phyloP scores from a whole-genome alignment of 2,888 invertebrate species.

The Cryptocephalus primarius region DNA sequence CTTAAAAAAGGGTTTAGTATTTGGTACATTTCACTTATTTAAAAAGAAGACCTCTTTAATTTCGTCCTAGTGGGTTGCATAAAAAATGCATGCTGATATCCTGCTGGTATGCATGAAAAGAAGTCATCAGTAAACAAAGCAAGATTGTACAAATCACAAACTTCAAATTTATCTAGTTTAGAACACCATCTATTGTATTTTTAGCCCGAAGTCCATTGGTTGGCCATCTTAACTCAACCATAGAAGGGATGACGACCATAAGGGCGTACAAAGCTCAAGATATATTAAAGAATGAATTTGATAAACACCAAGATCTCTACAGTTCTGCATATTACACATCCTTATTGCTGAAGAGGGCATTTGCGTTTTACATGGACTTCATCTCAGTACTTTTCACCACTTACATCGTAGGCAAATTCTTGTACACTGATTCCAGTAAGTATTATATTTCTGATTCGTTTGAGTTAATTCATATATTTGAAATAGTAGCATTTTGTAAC shows the following conservation, averaged over 20 bases:
- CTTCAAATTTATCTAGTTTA: too few species aligned
- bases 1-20: too few species aligned
- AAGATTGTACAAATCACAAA: too few species aligned
- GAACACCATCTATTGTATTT: conserved; percentile 1
- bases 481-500: too few species aligned
- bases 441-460: neutral
- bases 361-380: conserved; percentile 26
- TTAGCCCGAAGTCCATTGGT: conserved; percentile 31
- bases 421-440: conserved; percentile 17
- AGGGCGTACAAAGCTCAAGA: conserved; percentile 27
- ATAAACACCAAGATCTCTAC: conserved; percentile 29
- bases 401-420: conserved; percentile 14
- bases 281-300: conserved; percentile 27
- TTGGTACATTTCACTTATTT: too few species aligned
- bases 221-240: conserved; percentile 30
- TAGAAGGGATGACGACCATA: conserved; percentile 31
- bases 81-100: too few species aligned
- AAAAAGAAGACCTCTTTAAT: too few species aligned
- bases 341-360: conserved; percentile 22
- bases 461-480: too few species aligned
- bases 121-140: too few species aligned
- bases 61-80: too few species aligned
- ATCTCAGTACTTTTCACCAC: conserved; percentile 17
- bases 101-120: too few species aligned
- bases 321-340: conserved; percentile 28